Evolutionary conservation across 1,140 invertebrate species (phyloP).

Genomic region (Drosophila biarmipes): DNA sequence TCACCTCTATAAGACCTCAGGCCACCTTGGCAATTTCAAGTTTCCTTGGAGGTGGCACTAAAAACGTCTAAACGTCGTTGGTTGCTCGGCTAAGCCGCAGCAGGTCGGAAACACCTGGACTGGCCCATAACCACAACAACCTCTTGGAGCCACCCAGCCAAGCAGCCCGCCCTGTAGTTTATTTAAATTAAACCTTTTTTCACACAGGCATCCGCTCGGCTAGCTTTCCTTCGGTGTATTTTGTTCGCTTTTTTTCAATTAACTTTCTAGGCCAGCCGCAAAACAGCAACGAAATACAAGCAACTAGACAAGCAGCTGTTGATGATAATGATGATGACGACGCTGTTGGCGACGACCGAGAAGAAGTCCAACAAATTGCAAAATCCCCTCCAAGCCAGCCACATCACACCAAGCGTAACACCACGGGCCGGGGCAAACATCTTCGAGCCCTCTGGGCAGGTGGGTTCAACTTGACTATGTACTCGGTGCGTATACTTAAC

Average conservation of each 20-base stretch:
- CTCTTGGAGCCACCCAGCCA: conserved; percentile 20
- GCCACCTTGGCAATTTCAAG: conserved; percentile 24
- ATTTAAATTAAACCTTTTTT: conserved; percentile 80
- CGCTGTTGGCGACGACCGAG: conserved; percentile 41
- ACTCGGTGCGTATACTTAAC: conserved; percentile 78
- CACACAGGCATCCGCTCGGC: conserved; percentile 18
- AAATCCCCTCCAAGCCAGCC: conserved; percentile 75
- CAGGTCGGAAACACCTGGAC: conserved; percentile 43
- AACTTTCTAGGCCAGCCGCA: conserved; percentile 76
- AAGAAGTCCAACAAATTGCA: conserved; percentile 77
- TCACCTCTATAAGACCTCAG: conserved; percentile 12
- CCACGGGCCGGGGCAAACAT: conserved; percentile 61
- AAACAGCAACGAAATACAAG: conserved; percentile 56
- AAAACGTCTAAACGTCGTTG: conserved; percentile 57
- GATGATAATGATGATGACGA: conserved; percentile 61
- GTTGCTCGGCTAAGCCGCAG: conserved; percentile 55
- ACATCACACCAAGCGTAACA: conserved; percentile 30
- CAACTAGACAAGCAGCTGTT: conserved; percentile 69
- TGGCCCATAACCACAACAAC: conserved; percentile 41
- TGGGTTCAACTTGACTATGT: conserved; percentile 50
- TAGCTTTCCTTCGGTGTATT: conserved; percentile 24
- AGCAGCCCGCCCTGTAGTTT: conserved; percentile 62
- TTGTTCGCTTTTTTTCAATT: conserved; percentile 68
- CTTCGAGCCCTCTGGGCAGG: conserved; percentile 51
- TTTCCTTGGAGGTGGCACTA: conserved; percentile 29